Base-by-base conservation (phyloP, 1,140 invertebrate species). In the Solenopsis invicta region DNA sequence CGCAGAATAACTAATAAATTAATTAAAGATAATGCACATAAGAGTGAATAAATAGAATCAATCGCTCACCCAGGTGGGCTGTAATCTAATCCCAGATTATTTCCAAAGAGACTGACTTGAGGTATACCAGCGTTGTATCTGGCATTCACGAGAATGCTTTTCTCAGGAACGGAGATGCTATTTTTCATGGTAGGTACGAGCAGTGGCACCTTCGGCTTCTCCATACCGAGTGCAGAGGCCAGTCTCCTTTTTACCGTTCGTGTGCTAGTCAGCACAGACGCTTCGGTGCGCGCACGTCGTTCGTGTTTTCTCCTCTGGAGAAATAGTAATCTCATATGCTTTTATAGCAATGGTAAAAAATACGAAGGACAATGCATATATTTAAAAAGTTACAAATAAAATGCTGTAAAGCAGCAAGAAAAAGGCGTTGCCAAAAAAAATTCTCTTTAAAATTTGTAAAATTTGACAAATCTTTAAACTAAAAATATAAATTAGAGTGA, bases 111-210 rank as follows among this genome's bases (percentile, higher is more conserved):
- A 88, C 93, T 95, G 29, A 95, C 82, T 86, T 92, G 94, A 50
- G 92, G 61, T 24, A 95, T 94, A 48, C 94, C 94, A 67, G 94
- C 91, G 21, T 85, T 90, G 67, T 92, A 91, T 88, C 93, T 91
- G 16, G 92, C 48, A 52, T 71, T 89, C 2, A 29, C 84, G 6
- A 95, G 45, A 4, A 71, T 13, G 6, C 85, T 82, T 76, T 72
- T 86, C n/a, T 93, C 92, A 24, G 62, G 48, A 24, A 89, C n/a
- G 50, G 82, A 6, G 41, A 13, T 84, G 91, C 54, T 94, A 88
- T 81, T 96, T 95, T 74, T 96, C 92, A 90, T 94, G 90, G 10
- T 96, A 61, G 89, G 91, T 94, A 74, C 95, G 94, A 64, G 95
- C 94, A 50, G 93, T 75, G 93, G 88, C 59, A 88, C 87, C 61